Base-by-base conservation (phyloP, 1,140 invertebrate species). In the Drosophila busckii region DNA sequence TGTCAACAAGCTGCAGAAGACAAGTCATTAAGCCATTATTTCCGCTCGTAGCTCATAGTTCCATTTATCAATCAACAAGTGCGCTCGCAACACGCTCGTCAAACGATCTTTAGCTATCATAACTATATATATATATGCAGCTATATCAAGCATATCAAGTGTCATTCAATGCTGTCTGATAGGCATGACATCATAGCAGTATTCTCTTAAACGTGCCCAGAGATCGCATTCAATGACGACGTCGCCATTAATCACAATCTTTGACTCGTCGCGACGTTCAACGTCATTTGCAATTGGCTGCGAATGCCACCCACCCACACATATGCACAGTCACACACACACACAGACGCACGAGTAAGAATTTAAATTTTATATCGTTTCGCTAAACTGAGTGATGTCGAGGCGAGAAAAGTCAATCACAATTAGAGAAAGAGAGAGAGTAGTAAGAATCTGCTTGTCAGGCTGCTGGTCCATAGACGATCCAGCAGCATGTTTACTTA, bases 21-120 rank as follows among this genome's bases (percentile, higher is more conserved):
- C 63, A 70, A 64, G 63, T 82, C 75, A 80, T 80, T 80, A 80
- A 80, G 69, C 60, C 75, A 80, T 80, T 75, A 82, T 80, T 80
- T 80, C 75, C 75, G 75, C 76, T 31, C 12, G 31, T 28, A 42
- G n/a, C n/a, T n/a, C 44, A 67, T 68, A 35, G 49, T 63, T 46
- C 59, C 70, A 40, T 48, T 64, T 75, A 63, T 68, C 73, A 73
- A 42, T 64, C 37, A 41, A 44, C 53, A 37, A 67, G 58, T 52
- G 56, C 10, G 29, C 32, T 46, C 8, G 25, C 54, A 45, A 59
- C 28, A 53, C 42, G 44, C 37, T 26, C 28, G 32, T 25, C 22
- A 49, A 17, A 49, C 26, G 20, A n/a, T n/a, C n/a, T n/a, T n/a
- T 35, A 22, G 26, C 22, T 29, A 45, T 45, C 22, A n/a, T n/a